phyloP scores from a whole-genome alignment of 2,888 invertebrate species.

The Dermolepida albohirtum region DNA sequence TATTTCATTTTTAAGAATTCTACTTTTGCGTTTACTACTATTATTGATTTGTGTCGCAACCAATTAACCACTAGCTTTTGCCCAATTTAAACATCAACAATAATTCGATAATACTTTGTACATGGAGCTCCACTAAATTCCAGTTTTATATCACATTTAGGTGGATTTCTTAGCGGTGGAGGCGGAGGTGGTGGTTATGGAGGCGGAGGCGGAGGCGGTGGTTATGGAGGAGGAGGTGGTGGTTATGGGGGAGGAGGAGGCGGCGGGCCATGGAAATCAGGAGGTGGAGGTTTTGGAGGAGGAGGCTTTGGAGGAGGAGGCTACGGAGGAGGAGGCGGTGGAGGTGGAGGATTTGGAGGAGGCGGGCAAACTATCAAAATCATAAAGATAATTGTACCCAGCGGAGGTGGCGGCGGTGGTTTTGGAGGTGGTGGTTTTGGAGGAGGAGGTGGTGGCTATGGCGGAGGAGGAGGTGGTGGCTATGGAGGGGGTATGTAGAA shows the following conservation, averaged over 20 bases:
- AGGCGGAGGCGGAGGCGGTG: slow-evolving; percentile 34
- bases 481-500: slow-evolving; percentile 29
- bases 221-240: slow-evolving; percentile 11
- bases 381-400: neutral
- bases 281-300: slow-evolving; percentile 32
- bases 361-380: slow-evolving; percentile 6
- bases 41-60: too few species aligned
- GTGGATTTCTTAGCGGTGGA: slow-evolving; percentile 37
- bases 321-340: slow-evolving; percentile 28
- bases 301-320: slow-evolving; percentile 34
- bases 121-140: too few species aligned
- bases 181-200: slow-evolving; percentile 35
- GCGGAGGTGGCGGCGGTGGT: slow-evolving; percentile 34
- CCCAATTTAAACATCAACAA: too few species aligned
- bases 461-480: slow-evolving; percentile 36
- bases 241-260: slow-evolving; percentile 31
- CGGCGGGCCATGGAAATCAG: slow-evolving; percentile 28
- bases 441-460: slow-evolving; percentile 26
- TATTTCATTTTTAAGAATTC: too few species aligned
- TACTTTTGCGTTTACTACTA: too few species aligned
- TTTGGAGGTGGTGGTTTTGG: slow-evolving; percentile 34
- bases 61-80: too few species aligned
- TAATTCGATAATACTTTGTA: too few species aligned
- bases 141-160: neutral
- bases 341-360: slow-evolving; percentile 21